Conservation (phyloP, 2,113 vertebrate species). For the Cheilinus undulatus region DNA sequence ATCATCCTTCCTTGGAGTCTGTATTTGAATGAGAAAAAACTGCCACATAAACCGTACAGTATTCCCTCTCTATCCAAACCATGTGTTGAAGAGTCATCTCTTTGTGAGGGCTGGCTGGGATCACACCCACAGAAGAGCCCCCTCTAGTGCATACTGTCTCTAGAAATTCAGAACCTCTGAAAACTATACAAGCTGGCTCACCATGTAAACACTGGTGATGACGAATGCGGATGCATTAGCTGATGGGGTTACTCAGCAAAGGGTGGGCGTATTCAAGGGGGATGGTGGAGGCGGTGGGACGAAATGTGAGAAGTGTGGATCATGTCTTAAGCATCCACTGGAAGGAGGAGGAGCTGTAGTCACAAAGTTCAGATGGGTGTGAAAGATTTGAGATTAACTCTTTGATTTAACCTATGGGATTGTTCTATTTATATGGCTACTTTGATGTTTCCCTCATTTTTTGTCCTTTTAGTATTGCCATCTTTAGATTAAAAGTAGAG, state of each 20-base stretch:
- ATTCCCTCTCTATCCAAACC: constrained; percentile 14
- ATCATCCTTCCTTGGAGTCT: background rate
- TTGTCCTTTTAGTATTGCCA: no score
- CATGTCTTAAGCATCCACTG: constrained; percentile 47
- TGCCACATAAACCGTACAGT: constrained; percentile 17
- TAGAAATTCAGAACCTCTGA: background rate
- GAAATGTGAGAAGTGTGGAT: constrained; percentile 64
- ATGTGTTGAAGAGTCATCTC: constrained; percentile 42
- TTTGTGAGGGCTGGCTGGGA: constrained; percentile 1
- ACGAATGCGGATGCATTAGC: constrained; percentile 56
- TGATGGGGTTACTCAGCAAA: constrained; percentile 34
- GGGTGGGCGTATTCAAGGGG: background rate
- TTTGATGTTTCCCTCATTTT: background rate
- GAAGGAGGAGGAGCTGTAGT: constrained; percentile 50
- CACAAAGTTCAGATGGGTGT: constrained; percentile 43
- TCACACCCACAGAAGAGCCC: constrained; percentile 50
- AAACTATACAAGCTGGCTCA: constrained; percentile 12
- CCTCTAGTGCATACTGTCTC: constrained; percentile 42
- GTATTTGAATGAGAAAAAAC: background rate
- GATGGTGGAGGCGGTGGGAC: background rate
- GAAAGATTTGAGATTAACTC: constrained; percentile 33
- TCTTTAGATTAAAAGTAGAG: no score
- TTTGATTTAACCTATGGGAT: constrained; percentile 21
- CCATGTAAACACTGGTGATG: constrained; percentile 57
- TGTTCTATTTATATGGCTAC: background rate